Base-by-base conservation (phyloP, 1,140 invertebrate species). In the Linepithema humile region DNA sequence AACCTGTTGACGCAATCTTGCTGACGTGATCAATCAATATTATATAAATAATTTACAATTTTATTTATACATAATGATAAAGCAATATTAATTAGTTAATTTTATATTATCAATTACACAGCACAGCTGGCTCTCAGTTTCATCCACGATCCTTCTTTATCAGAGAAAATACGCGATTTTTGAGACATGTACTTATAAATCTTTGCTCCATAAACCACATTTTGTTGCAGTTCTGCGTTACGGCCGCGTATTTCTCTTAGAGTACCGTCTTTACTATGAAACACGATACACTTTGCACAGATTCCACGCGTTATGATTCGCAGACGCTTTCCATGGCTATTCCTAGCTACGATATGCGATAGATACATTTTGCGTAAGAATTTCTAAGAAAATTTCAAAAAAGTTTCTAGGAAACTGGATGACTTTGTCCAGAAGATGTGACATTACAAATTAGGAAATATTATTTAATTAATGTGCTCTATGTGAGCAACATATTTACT, bases 231-330 rank as follows among this genome's bases (percentile, higher is more conserved):
- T 0, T 29, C 17, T 69, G 32, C 32, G 26, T 69, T 78, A 78
- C 2, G n/a, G 55, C 23, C 3, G 10, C 50, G 20, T 69, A 40
- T 69, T 80, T 80, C 62, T 80, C 48, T 40, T 55, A 69, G 35
- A 80, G 35, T 55, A 12, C 69, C 35, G 48, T 53, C n/a, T 80
- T 80, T 69, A 69, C 48, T 23, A 40, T 29, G 75, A 80, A 80
- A 80, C n/a, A 12, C 35, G 75, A 69, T 80, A 69, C 45, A 55
- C 35, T 62, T 50, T 69, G 23, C 35, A 67, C 23, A 23, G 48
- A 80, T 80, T 15, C 48, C 53, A 57, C 48, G n/a, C 23, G 48
- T 67, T 67, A 55, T 67, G 17, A 78, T 78, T 67, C 48, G 75
- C 48, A 6, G 57, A 69, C 9, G 20, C 17, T 53, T 78, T 17